phyloP scores from a whole-genome alignment of 2,888 invertebrate species.

The Phymatocera aterrima region DNA sequence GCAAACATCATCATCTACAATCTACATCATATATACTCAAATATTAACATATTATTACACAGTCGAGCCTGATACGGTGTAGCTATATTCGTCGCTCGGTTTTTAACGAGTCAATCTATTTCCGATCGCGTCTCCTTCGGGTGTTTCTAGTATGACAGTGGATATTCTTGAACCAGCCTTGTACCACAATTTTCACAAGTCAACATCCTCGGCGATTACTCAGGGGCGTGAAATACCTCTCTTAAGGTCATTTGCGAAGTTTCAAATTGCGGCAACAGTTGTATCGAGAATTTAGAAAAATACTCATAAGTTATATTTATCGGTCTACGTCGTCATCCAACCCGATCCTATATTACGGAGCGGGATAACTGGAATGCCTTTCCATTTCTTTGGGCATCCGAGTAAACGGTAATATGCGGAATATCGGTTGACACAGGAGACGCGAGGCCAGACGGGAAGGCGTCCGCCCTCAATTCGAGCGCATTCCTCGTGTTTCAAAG shows the following conservation, averaged over 20 bases:
- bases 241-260: neutral
- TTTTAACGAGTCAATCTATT: slow-evolving; percentile 35
- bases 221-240: slow-evolving; percentile 8
- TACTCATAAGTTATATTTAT: too few relatives aligned
- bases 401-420: neutral
- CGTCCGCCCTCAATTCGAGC: slow-evolving; percentile 18
- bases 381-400: neutral
- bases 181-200: slow-evolving; percentile 37
- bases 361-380: neutral
- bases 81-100: neutral
- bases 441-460: slow-evolving; percentile 20
- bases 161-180: slow-evolving; percentile 38
- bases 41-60: too few relatives aligned
- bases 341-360: neutral
- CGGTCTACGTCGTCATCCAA: too few relatives aligned
- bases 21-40: neutral
- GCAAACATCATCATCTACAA: too few relatives aligned
- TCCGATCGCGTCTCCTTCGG: slow-evolving; percentile 42
- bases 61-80: neutral
- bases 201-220: slow-evolving; percentile 33
- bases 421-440: slow-evolving; percentile 17
- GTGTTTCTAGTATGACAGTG: slow-evolving; percentile 38
- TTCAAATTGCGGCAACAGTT: neutral
- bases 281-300: neutral
- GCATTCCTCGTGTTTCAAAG: slow-evolving; percentile 33